Percentiles rank a stretch among this genome's conserved stretches.
These are phyloP conservation scores for Oligia fasciuncula DNA, from an alignment of 2,888 invertebrate species.

Conservation along the genomic window DNA sequence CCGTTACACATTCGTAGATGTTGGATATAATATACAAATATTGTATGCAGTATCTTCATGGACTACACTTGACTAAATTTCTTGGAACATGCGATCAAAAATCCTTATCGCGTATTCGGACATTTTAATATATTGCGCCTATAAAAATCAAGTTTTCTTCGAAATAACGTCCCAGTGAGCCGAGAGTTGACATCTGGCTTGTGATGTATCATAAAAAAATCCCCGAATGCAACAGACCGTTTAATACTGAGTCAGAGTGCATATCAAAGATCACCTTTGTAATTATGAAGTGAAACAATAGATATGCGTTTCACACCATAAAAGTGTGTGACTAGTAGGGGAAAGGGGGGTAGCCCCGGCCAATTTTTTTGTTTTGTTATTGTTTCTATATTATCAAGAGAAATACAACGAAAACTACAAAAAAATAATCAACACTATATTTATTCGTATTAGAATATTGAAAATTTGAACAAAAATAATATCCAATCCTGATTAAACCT, in stretches of 20 bases:
- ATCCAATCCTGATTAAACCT: too few species aligned
- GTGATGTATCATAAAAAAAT: conserved; percentile 10
- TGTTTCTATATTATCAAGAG: too few species aligned
- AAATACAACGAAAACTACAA: too few species aligned
- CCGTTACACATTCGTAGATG: neutral
- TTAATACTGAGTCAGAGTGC: conserved; percentile 18
- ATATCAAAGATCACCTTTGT: conserved; percentile 26
- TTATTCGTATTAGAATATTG: too few species aligned
- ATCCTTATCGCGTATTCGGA: neutral
- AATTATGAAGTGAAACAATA: conserved; percentile 35
- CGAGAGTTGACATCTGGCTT: conserved; percentile 7
- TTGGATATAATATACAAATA: neutral
- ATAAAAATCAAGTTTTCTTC: conserved; percentile 1
- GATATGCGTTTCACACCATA: conserved; percentile 2
- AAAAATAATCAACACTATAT: too few species aligned
- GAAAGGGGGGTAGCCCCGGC: too few species aligned
- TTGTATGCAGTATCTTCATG: neutral
- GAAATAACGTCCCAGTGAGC: neutral
- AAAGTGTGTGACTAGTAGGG: neutral
- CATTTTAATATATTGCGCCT: neutral
- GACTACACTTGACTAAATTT: neutral
- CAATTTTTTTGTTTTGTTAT: too few species aligned
- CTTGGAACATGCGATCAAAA: neutral
- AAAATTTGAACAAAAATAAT: too few species aligned
- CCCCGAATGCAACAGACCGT: neutral